phyloP scores from a whole-genome alignment of 64 coral and sea anemone genomes.

The Stichodactyla helianthus region DNA sequence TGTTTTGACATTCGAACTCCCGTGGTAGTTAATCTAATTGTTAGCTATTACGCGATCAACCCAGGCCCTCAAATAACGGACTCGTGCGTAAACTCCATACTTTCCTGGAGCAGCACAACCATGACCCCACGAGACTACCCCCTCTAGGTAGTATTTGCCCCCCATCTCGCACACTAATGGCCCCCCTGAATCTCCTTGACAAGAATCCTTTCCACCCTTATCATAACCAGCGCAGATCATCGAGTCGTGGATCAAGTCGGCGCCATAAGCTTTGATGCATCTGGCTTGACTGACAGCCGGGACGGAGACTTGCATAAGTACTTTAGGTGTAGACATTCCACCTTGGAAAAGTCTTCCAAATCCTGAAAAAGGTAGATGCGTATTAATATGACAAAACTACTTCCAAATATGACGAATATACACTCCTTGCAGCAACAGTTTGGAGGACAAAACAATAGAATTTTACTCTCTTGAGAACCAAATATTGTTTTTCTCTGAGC shows the following conservation, averaged over 20 bases:
- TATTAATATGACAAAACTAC: too few relatives aligned
- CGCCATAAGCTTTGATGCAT: constrained; percentile 11
- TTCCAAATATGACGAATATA: too few relatives aligned
- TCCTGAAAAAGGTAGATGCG: neutral
- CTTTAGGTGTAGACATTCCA: neutral
- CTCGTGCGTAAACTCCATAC: constrained; percentile 44
- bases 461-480: too few relatives aligned
- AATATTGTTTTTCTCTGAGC: too few relatives aligned
- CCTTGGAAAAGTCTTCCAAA: constrained; percentile 27
- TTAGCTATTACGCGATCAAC: neutral
- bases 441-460: too few relatives aligned
- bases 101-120: constrained; percentile 46
- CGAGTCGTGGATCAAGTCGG: constrained; percentile 23
- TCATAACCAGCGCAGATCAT: constrained; percentile 44
- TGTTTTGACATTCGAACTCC: neutral
- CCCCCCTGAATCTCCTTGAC: constrained; percentile 36
- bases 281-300: neutral
- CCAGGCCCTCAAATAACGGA: constrained; percentile 17
- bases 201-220: constrained; percentile 35
- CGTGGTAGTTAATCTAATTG: neutral
- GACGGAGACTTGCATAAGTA: constrained; percentile 31
- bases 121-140: constrained; percentile 50
- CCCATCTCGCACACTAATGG: constrained; percentile 30
- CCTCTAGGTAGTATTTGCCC: constrained; percentile 37
- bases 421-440: too few relatives aligned